Evolutionary conservation across 2,113 vertebrate genomes (phyloP).

Genomic region (Brachirus orientalis): DNA sequence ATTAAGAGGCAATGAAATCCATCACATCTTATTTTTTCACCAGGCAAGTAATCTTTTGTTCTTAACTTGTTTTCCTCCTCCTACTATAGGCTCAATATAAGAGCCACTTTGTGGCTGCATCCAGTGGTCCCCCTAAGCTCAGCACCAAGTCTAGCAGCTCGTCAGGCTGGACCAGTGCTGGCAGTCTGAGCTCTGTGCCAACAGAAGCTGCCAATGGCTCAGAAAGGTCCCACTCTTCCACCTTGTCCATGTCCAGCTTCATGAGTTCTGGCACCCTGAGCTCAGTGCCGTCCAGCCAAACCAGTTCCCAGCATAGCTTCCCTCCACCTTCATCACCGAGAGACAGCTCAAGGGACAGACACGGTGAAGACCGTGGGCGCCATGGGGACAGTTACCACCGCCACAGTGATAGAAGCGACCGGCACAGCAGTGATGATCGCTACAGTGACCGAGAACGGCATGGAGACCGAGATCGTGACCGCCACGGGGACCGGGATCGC

Average conservation of each 20-base stretch:
- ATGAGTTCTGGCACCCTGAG: constrained; percentile 79
- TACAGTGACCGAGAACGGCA: constrained; percentile 72
- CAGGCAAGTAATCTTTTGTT: constrained; percentile 10
- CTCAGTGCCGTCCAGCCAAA: constrained; percentile 63
- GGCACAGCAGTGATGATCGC: constrained; percentile 69
- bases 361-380: constrained; percentile 80
- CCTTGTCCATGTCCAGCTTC: constrained; percentile 71
- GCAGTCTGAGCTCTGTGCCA: constrained; percentile 94
- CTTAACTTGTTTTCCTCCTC: constrained; percentile 13
- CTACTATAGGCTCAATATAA: constrained; percentile 92
- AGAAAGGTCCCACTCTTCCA: constrained; percentile 33
- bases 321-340: constrained; percentile 79
- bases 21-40: neutral
- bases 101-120: constrained; percentile 97
- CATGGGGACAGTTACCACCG: constrained; percentile 76
- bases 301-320: constrained; percentile 57
- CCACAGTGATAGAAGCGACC: constrained; percentile 61
- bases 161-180: constrained; percentile 96
- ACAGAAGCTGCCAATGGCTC: constrained; percentile 76
- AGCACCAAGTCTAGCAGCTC: constrained; percentile 87
- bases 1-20: neutral
- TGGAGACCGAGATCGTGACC: constrained; percentile 71
- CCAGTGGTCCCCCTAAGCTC: constrained; percentile 91
- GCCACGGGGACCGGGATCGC: constrained; percentile 73
- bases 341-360: constrained; percentile 74